These are phyloP conservation scores for Euborellia annulipes DNA, from an alignment of 1,140 invertebrate species.

Conservation along the genomic window DNA sequence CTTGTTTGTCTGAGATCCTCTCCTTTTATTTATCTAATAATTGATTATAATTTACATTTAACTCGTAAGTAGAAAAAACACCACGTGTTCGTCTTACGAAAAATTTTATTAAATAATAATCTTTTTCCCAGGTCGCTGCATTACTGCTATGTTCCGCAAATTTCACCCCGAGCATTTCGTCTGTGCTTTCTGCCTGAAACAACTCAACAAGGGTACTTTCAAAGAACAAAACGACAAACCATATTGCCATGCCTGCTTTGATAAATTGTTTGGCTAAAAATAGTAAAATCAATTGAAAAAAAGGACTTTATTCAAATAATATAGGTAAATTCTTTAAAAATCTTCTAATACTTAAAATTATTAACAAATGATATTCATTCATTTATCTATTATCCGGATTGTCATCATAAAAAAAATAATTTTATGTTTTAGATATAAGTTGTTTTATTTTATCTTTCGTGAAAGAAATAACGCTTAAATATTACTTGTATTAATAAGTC, in stretches of 20 bases:
- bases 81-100: no score
- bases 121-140: slow-evolving; percentile 69
- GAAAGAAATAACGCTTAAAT: no score
- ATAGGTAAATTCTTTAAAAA: no score
- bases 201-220: slow-evolving; percentile 95
- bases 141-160: slow-evolving; percentile 97
- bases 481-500: no score
- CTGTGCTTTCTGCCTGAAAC: slow-evolving; percentile 92
- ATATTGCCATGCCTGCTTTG: slow-evolving; percentile 95
- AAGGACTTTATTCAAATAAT: slow-evolving; percentile 19
- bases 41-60: background rate
- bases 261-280: slow-evolving; percentile 84
- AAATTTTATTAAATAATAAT: slow-evolving; percentile 17
- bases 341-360: no score
- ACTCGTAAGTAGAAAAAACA: no score
- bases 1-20: no score
- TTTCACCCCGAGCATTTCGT: slow-evolving; percentile 99
- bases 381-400: no score
- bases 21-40: background rate
- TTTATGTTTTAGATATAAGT: no score
- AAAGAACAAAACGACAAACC: slow-evolving; percentile 97
- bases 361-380: no score
- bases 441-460: no score
- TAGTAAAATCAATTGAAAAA: background rate
- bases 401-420: no score